Base-by-base conservation (phyloP, 2,888 invertebrate species). In the Gandaritis pyraliata region DNA sequence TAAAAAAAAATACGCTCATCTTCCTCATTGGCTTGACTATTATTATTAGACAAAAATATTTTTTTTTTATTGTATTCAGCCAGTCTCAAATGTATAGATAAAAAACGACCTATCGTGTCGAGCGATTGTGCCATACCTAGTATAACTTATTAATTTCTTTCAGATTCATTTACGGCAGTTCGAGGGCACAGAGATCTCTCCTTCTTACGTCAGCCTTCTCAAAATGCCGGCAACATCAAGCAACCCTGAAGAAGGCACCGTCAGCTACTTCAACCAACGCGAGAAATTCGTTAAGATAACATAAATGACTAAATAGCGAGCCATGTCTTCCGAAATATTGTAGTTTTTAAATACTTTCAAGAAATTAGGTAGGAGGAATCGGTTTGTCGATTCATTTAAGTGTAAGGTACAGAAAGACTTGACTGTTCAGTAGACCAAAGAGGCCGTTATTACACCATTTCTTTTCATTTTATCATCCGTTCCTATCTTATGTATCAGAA, bases 111-210 rank as follows among this genome's bases (percentile, higher is more conserved):
- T 23, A 23, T 23, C 3, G 6, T 23, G 23, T 23, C 23, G 6
- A 23, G 23, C 23, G 23, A 23, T 23, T 23, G 1, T 23, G 23
- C 23, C 2, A 23, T 23, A 23, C 4, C 23, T 4, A 23, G 23
- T 23, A 2, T 23, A 23, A 23, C 23, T 5, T 23, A n/a, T 23
- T 2, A 6, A 1, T 23, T 23, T 23, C 29, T 57, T 30, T 6
- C 83, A 96, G 95, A 95, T 96, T 70, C 96, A 96, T 82, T 86
- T 96, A 65, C 88, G 96, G 61, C 95, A 95, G 76, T 96, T 95
- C 81, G 95, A 96, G 72, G 93, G 90, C 30, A 94, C 95, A 1
- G 88, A 91, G 56, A 81, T 90, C 30, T 90, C 94, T 15, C 93
- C 95, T 1, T 94, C 94, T 0, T 94, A 94, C 72, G 77, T 90